Evolutionary conservation across 2,888 invertebrate genomes (phyloP).

Genomic region (Philereme transversata): DNA sequence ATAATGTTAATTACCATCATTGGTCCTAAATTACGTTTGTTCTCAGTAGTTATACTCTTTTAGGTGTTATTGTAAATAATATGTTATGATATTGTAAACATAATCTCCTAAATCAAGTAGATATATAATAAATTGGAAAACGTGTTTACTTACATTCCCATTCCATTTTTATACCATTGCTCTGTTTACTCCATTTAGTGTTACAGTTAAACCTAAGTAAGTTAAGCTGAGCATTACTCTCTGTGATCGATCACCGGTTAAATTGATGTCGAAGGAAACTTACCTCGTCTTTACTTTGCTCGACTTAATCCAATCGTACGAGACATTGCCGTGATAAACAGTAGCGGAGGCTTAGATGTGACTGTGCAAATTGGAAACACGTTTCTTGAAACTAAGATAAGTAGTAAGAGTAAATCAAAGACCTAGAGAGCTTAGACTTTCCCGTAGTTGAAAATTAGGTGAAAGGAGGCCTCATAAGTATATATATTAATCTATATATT

Average conservation of each 20-base stretch:
- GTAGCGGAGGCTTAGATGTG: constrained; percentile 29
- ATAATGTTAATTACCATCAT: too few species aligned
- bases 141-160: not conserved
- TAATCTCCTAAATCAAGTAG: too few species aligned
- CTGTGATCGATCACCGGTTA: constrained; percentile 53
- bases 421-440: too few species aligned
- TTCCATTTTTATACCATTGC: not conserved
- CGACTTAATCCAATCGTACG: constrained; percentile 41
- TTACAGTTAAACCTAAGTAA: constrained; percentile 36
- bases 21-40: too few species aligned
- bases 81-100: too few species aligned
- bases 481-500: too few species aligned
- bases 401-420: too few species aligned
- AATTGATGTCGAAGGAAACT: constrained; percentile 53
- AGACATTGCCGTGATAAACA: constrained; percentile 45
- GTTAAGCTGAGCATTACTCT: constrained; percentile 48
- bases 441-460: too few species aligned
- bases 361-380: constrained; percentile 1
- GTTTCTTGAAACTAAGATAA: constrained; percentile 1
- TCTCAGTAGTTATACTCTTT: too few species aligned
- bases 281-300: constrained; percentile 49
- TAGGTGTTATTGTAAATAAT: too few species aligned
- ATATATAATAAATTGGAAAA: too few species aligned
- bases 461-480: too few species aligned
- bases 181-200: not conserved